Base-by-base conservation (phyloP, 2,888 invertebrate genomes). In the Biston betularia region DNA sequence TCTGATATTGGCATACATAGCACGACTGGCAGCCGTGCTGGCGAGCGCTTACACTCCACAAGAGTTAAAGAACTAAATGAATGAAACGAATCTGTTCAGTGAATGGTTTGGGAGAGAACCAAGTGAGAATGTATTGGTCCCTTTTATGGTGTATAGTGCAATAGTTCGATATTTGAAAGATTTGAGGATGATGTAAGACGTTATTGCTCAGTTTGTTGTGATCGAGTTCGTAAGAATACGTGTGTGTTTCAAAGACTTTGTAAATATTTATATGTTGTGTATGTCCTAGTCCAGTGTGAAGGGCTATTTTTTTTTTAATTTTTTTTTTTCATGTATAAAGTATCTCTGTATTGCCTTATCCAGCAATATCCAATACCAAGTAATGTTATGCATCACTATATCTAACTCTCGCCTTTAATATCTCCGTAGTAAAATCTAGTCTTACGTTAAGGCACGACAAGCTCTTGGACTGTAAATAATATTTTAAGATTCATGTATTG, bases 401-500 rank as follows among this genome's bases (percentile, higher is more conserved):
- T 84, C 73, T 70, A 79, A 82, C 77, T 85, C 80, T 89, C 87
- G 87, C 84, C 80, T 87, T 83, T 88, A 78, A 87, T 83, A 87
- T 85, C 80, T 88, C 84, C 83, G 87, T 91, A 91, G 93, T 92
- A 92, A 92, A 93, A 87, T 93, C 93, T 93, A 93, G 93, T 93
- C 93, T 90, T 93, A 92, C 84, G 84, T 90, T 92, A 92, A 90
- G 92, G 88, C 89, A 86, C 85, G 83, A 85, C 84, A 85, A 83
- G 83, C 87, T 89, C 88, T 90, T 87, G 84, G 83, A 89, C 84
- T 93, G 91, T 93, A 91, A 77, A 90, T 93, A 92, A 80, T 84
- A 84, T 82, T 86, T 78, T 89, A 88, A 85, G 86, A 75, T 79
- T 81, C 87, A 87, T 83, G 80, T 82, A 81, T 89, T 89, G 88